Evolutionary conservation across 2,797 vertebrate genomes (phyloP), one percentile per base, ranked within the genome.

Genomic region (Iguana delicatissima): DNA sequence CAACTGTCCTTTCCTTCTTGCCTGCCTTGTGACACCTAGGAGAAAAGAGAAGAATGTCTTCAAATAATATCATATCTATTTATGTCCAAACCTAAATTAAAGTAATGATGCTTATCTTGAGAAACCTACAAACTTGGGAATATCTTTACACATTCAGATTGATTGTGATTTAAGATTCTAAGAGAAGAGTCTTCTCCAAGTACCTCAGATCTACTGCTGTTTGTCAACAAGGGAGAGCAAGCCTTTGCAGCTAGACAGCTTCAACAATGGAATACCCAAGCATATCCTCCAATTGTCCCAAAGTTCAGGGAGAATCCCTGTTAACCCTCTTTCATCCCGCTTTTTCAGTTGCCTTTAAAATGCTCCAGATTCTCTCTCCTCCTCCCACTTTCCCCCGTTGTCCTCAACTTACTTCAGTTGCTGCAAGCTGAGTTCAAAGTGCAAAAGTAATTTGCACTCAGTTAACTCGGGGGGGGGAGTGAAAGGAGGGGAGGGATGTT

Each of bases 1-100:
- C 38, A 82, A 26, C 12, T 32, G 35, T 89, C 85, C 90, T 89
- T 76, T 92, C 38, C 84, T 89, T 57, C 88, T 89, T n/a, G 0
- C 18, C 80, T 38, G 79, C 6, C 80, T 91, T 84, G 26, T 16
- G 50, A 90, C 84, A 86, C 10, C 88, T 92, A 86, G 2, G 80
- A 93, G 57, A 81, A 64, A 64, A 88, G 59, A 89, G 14, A 76
- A 83, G 4, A n/a, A 87, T 16, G 74, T 29, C 10, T 16, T 84
- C 2, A 81, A 81, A 59, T 16, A 57, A 9, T 16, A 32, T 10
- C 29, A 69, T 20, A 32, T 69, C 29, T 69, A 69, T 26, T 13
- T 9, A 77, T 10, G 10, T 26, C 22, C 74, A 20, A 77, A 24
- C 22, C 1, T 20, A 24, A 42, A 42, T 76, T 42, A 77, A 77